A percentile compares a stretch with the other conserved stretches of the same genome.
Evolutionary conservation across 2,888 invertebrate species (phyloP).

Genomic region (Trissolcus japonicus): DNA sequence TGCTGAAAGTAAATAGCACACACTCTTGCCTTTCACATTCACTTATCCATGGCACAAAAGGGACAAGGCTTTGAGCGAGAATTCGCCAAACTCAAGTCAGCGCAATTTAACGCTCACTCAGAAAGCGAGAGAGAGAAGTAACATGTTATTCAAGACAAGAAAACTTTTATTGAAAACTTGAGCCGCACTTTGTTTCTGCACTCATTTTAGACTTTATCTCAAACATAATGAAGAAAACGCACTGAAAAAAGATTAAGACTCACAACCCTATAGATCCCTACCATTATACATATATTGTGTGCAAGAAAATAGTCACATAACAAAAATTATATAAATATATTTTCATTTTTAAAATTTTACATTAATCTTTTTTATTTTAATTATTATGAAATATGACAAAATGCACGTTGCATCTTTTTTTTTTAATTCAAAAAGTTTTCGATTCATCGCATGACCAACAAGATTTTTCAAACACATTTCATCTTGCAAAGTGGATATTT

Average conservation of each 20-base stretch:
- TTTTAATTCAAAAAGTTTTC: too few relatives aligned
- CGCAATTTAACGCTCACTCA: constrained; percentile 35
- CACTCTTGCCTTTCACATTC: constrained; percentile 40
- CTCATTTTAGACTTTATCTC: constrained; percentile 20
- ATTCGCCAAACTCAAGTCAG: constrained; percentile 34
- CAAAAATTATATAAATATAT: too few relatives aligned
- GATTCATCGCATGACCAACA: too few relatives aligned
- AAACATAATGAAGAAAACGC: constrained; percentile 6
- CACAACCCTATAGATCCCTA: neutral
- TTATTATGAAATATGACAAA: too few relatives aligned
- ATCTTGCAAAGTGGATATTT: too few relatives aligned
- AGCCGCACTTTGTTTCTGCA: constrained; percentile 28
- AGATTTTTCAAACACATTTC: too few relatives aligned
- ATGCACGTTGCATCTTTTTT: too few relatives aligned
- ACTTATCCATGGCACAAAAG: constrained; percentile 35
- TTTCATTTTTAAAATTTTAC: too few relatives aligned
- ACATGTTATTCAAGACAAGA: constrained; percentile 32
- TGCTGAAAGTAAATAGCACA: constrained; percentile 40
- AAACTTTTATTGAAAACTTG: constrained; percentile 33
- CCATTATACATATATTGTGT: too few relatives aligned
- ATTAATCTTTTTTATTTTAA: too few relatives aligned
- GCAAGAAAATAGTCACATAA: too few relatives aligned
- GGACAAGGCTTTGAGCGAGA: constrained; percentile 37
- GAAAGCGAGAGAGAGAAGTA: constrained; percentile 8
- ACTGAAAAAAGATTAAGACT: neutral